phyloP scores from a whole-genome alignment of 2,113 vertebrate genomes.

The Hipposideros armiger region DNA sequence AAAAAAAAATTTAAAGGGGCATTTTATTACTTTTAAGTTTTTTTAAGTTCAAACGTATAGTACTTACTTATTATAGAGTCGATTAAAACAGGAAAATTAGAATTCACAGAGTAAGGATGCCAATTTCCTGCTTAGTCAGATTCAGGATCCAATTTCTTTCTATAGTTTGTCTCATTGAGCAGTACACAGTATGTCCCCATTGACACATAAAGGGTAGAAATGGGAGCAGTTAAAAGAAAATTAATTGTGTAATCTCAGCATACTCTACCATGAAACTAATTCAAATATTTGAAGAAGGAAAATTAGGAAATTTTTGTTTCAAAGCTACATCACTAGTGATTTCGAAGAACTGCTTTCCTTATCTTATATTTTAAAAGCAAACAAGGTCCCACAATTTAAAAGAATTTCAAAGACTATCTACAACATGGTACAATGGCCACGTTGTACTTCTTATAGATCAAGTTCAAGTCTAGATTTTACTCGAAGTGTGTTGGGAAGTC shows the following conservation, averaged over 20 bases:
- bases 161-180: background rate
- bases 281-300: background rate
- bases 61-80: constrained; percentile 24
- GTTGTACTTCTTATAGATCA: background rate
- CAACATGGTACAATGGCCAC: background rate
- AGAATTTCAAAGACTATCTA: constrained; percentile 18
- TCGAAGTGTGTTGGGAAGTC: background rate
- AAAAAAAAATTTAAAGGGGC: background rate
- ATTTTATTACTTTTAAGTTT: constrained; percentile 22
- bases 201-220: background rate
- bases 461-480: background rate
- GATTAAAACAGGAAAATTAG: constrained; percentile 42
- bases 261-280: background rate
- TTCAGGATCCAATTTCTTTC: background rate
- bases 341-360: constrained; percentile 43
- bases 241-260: constrained; percentile 31
- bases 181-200: background rate
- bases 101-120: constrained; percentile 37
- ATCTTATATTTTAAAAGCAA: background rate
- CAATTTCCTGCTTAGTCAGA: background rate
- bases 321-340: constrained; percentile 17
- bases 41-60: constrained; percentile 4
- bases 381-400: background rate
- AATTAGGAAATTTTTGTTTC: constrained; percentile 38
- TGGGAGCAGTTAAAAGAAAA: background rate